Evolutionary conservation across 2,113 vertebrate genomes (phyloP).

Genomic region (Pteruthius melanotis): DNA sequence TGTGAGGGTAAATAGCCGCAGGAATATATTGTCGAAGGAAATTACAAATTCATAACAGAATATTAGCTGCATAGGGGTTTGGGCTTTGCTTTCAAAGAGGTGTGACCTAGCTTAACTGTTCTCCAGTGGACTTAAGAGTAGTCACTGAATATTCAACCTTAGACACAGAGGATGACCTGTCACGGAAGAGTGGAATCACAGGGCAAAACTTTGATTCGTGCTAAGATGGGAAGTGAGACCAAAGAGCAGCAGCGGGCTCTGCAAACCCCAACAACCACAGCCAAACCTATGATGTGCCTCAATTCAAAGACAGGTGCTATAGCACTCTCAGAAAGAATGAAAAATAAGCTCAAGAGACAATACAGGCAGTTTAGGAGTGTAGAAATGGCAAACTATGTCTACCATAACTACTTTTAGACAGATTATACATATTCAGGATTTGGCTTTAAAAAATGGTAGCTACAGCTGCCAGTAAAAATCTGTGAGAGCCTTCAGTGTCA

Average conservation of each 20-base stretch:
- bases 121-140: not conserved
- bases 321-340: not conserved
- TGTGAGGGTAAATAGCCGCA: not conserved
- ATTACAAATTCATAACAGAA: not conserved
- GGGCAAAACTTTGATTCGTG: not conserved
- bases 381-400: not conserved
- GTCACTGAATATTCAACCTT: not conserved
- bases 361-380: not conserved
- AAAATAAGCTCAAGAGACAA: not conserved
- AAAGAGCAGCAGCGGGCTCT: not conserved
- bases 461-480: not conserved
- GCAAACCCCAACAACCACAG: not conserved
- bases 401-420: not conserved
- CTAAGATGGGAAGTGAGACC: not conserved
- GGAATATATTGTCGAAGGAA: not conserved
- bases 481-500: not conserved
- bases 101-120: not conserved
- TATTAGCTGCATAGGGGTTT: not conserved
- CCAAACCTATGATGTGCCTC: too few relatives aligned
- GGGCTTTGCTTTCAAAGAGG: not conserved
- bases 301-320: not conserved
- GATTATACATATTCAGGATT: not conserved
- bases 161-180: fast-evolving
- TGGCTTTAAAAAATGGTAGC: not conserved
- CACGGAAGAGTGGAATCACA: not conserved